These are phyloP conservation scores for Pomatostomus ruficeps DNA, from an alignment of 2,113 vertebrate species.

Conservation along the genomic window DNA sequence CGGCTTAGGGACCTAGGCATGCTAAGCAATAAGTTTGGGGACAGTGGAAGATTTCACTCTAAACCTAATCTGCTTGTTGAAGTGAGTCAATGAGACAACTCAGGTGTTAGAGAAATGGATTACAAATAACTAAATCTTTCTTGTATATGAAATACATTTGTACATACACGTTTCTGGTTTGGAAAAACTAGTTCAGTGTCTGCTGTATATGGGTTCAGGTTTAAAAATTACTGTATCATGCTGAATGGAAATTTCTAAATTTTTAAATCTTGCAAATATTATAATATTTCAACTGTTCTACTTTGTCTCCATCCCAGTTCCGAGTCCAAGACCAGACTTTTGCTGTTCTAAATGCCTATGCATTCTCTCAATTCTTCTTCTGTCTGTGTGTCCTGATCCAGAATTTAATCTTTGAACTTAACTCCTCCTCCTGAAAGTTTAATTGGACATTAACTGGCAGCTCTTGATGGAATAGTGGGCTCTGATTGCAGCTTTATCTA, in stretches of 20 bases:
- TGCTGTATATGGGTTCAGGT: background rate
- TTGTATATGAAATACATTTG: background rate
- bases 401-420: background rate
- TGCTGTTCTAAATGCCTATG: background rate
- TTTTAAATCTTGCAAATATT: background rate
- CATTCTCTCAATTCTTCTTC: background rate
- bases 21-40: background rate
- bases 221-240: background rate
- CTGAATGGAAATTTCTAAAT: background rate
- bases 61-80: background rate
- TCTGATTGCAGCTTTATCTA: background rate
- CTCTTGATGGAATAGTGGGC: background rate
- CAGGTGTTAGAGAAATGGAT: background rate
- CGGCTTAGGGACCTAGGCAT: background rate
- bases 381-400: background rate
- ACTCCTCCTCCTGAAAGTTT: background rate
- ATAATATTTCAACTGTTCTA: background rate
- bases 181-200: background rate
- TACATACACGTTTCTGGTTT: background rate
- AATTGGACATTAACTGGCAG: background rate
- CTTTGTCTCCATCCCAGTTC: background rate
- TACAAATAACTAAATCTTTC: background rate
- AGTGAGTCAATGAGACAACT: background rate
- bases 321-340: background rate
- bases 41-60: background rate